Evolutionary conservation across 2,113 vertebrate genomes (phyloP).

Genomic region (Microcebus jonahi): DNA sequence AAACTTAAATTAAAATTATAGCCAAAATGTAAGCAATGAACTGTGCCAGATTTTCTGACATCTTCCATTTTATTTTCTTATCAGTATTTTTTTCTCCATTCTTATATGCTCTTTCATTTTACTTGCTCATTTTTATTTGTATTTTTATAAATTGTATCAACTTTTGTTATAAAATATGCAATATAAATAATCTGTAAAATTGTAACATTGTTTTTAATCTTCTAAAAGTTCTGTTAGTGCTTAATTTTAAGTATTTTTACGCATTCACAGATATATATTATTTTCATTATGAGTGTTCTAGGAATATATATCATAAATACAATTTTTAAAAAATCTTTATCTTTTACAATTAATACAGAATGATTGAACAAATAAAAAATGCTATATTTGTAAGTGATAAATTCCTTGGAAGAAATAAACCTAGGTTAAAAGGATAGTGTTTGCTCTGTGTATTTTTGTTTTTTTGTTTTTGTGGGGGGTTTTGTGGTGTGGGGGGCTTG

Average conservation of each 20-base stretch:
- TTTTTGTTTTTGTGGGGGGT: too few relatives aligned
- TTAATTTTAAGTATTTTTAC: not conserved
- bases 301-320: not conserved
- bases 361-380: not conserved
- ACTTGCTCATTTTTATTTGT: not conserved
- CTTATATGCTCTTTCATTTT: not conserved
- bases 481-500: not conserved
- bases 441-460: too few relatives aligned
- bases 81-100: not conserved
- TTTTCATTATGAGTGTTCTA: not conserved
- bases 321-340: fast-evolving
- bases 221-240: not conserved
- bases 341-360: not conserved
- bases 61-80: not conserved
- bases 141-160: not conserved
- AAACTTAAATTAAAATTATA: not conserved
- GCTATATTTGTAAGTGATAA: not conserved
- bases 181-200: not conserved
- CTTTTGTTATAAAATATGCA: not conserved
- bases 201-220: not conserved
- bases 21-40: not conserved
- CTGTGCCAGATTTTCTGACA: not conserved
- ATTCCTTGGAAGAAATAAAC: not conserved
- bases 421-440: not conserved
- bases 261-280: not conserved